Percentiles rank a stretch among this genome's conserved stretches.
Evolutionary conservation across 2,888 invertebrate genomes (phyloP).

Genomic region (Periphyllus acericola): DNA sequence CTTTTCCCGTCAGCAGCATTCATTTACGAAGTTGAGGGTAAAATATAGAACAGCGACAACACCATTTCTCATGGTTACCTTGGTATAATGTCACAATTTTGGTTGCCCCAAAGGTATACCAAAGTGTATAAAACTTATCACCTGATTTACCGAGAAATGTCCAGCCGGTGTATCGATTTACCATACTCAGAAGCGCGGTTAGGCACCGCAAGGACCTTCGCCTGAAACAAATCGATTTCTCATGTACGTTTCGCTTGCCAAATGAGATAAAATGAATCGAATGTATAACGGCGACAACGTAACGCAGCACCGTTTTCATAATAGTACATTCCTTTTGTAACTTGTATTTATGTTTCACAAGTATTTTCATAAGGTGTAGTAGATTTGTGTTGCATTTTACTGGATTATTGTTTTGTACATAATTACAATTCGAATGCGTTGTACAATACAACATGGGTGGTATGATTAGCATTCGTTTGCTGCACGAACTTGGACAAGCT

Average conservation of each 20-base stretch:
- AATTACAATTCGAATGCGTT: too few species aligned
- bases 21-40: too few species aligned
- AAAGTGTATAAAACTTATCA: too few species aligned
- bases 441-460: not conserved
- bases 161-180: not conserved
- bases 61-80: too few species aligned
- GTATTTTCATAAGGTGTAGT: not conserved
- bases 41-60: too few species aligned
- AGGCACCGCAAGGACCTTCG: not conserved
- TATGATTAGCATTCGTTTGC: not conserved
- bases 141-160: not conserved
- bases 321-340: not conserved
- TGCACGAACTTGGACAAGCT: not conserved
- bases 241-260: not conserved
- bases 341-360: not conserved
- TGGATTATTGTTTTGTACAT: too few species aligned
- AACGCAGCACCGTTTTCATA: not conserved
- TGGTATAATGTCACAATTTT: too few species aligned
- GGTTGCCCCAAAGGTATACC: too few species aligned
- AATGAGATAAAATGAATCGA: not conserved
- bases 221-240: not conserved
- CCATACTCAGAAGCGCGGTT: not conserved
- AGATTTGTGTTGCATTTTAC: not conserved
- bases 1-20: too few species aligned
- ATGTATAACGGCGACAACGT: not conserved